A percentile compares a stretch with the other conserved stretches of the same genome.
These are phyloP conservation scores for Mus spicilegus DNA, from an alignment of 2,113 vertebrate genomes.

Conservation along the genomic window DNA sequence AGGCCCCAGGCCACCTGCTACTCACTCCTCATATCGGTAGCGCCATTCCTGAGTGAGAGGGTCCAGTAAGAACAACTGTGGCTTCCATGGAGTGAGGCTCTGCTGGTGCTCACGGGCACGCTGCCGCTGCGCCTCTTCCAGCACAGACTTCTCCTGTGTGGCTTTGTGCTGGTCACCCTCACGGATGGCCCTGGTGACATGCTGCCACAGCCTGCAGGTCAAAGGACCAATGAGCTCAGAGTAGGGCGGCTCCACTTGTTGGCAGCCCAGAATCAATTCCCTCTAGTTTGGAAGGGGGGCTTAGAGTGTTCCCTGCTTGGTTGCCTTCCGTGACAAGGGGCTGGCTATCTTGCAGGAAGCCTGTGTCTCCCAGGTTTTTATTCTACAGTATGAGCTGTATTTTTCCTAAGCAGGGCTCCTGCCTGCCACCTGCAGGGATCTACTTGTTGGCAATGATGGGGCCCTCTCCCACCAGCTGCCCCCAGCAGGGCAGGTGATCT, in stretches of 20 bases:
- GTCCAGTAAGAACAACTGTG: slow-evolving; percentile 91
- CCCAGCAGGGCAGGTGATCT: background rate
- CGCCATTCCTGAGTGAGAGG: slow-evolving; percentile 90
- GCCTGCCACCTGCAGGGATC: background rate
- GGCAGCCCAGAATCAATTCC: background rate
- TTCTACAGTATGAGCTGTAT: background rate
- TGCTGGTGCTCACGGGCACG: slow-evolving; percentile 90
- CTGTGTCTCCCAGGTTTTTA: background rate
- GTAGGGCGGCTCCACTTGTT: rapidly evolving
- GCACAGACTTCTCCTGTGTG: slow-evolving; percentile 93
- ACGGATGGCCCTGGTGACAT: slow-evolving; percentile 93
- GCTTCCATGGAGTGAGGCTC: slow-evolving; percentile 85
- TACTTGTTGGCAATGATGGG: background rate
- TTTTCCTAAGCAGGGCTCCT: background rate
- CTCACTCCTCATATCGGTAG: slow-evolving; percentile 94
- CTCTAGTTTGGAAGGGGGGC: background rate
- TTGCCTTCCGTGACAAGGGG: background rate
- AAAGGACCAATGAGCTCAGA: slow-evolving; percentile 65
- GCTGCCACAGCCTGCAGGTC: slow-evolving; percentile 92
- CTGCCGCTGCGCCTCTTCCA: slow-evolving; percentile 95
- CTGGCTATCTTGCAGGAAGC: background rate
- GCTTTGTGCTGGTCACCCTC: slow-evolving; percentile 94
- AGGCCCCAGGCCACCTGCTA: background rate
- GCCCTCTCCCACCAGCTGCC: background rate
- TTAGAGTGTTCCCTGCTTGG: background rate